Base-by-base conservation (phyloP, 2,888 invertebrate species). In the Ophioninae sp. region DNA sequence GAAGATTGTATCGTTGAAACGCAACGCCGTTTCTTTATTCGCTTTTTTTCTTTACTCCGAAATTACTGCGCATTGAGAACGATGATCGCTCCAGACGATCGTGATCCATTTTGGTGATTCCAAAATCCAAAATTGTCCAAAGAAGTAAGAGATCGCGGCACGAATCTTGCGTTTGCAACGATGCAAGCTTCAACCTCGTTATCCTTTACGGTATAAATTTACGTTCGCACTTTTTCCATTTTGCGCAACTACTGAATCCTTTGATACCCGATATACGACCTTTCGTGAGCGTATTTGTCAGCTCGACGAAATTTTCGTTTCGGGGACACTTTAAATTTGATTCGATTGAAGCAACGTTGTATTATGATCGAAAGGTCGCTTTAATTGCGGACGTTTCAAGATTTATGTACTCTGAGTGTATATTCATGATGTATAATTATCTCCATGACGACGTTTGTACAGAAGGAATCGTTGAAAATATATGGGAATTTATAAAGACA, bases 391-490 rank as follows among this genome's bases (percentile, higher is more conserved):
- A 23, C 8, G n/a, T 6, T 57, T 57, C 10, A 1, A 37, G 30
- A 37, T 70, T 57, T 8, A 6, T 70, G 10, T 57, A 70, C 30
- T 70, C 57, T 70, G 30, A 57, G 57, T 70, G 70, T 70, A 70
- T 37, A n/a, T 70, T 17, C 23, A 23, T 3, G 44, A 64, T 23
- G 1, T 20, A 61, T 62, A 57, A 41, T 61, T 61, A 61, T 73
- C 56, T 61, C n/a, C 59, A 30, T 73, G 61, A n/a, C 44, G 62
- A 50, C 50, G n/a, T 73, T 73, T 73, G 73, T 73, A 56, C 21
- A 44, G 44, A 21, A 10, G n/a, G 62, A 65, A 37, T 37, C 20
- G 62, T 73, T 61, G 21, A 61, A 72, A 41, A 39, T 72, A 50
- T 62, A 30, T 73, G 7, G 50, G 62, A 74, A 44, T 64, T 23